A percentile compares a stretch with the other conserved stretches of the same genome.
Evolutionary conservation across 2,888 invertebrate species (phyloP).

Genomic region (Aphodius granarius): DNA sequence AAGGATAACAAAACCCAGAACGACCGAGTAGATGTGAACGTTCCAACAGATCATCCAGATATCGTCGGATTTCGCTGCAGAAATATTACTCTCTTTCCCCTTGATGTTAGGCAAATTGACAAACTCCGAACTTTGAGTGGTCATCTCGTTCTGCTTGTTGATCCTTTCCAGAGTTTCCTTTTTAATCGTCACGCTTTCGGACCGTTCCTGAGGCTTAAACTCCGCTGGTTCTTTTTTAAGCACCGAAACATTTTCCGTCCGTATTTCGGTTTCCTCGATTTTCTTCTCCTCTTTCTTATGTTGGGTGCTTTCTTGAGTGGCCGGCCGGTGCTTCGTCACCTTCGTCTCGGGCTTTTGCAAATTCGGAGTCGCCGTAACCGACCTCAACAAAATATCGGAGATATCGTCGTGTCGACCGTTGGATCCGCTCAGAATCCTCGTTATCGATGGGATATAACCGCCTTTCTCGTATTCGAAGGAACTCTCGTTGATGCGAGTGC

Average conservation of each 20-base stretch:
- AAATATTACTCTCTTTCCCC: constrained; percentile 45
- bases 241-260: constrained; percentile 31
- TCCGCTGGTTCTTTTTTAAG: constrained; percentile 36
- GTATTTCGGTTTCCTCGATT: constrained; percentile 11
- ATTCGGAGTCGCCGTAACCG: constrained; percentile 62
- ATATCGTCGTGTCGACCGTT: constrained; percentile 83
- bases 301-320: constrained; percentile 25
- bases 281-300: constrained; percentile 13
- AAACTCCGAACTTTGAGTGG: constrained; percentile 53
- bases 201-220: constrained; percentile 39
- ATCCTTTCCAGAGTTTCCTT: constrained; percentile 40
- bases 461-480: constrained; percentile 53
- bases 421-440: constrained; percentile 82
- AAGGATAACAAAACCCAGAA: constrained; percentile 80
- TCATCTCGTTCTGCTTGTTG: constrained; percentile 42
- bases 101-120: constrained; percentile 65
- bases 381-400: constrained; percentile 73
- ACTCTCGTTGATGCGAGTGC: constrained; percentile 47
- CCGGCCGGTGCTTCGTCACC: constrained; percentile 43
- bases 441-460: constrained; percentile 72
- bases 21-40: constrained; percentile 85
- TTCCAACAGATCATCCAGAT: constrained; percentile 90
- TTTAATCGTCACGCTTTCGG: constrained; percentile 49
- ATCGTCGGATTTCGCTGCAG: constrained; percentile 50
- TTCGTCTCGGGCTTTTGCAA: constrained; percentile 37